These are phyloP conservation scores for Piliocolobus tephrosceles DNA, from an alignment of 2,113 vertebrate species.

Conservation along the genomic window DNA sequence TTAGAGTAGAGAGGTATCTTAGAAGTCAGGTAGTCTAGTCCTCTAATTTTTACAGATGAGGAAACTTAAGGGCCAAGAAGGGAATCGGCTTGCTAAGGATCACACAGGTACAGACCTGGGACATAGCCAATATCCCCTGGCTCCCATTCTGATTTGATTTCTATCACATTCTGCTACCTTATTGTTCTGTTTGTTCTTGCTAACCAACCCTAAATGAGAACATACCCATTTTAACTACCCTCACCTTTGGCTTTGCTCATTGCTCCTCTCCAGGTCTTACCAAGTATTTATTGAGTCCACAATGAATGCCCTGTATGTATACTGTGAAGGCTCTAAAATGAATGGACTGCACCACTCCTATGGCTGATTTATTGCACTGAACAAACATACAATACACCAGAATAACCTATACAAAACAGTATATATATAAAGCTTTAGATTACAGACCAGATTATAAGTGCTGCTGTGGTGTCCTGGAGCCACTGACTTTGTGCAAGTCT, in stretches of 20 bases:
- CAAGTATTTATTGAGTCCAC: not conserved
- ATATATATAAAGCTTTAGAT: not conserved
- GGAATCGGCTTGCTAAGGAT: not conserved
- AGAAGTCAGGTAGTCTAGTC: not conserved
- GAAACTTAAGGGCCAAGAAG: not conserved
- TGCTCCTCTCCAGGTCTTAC: not conserved
- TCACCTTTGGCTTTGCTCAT: slow-evolving; percentile 8
- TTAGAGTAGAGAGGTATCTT: not conserved
- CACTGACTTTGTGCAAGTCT: not conserved
- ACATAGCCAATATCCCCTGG: not conserved
- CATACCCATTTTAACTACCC: not conserved
- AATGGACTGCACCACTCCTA: not conserved
- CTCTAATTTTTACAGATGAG: not conserved
- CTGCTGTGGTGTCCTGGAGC: not conserved
- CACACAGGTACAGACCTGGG: not conserved
- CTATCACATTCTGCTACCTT: not conserved
- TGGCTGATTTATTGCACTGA: not conserved
- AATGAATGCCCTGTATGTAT: not conserved
- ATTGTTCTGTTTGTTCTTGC: slow-evolving; percentile 36
- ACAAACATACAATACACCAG: not conserved
- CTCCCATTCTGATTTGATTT: slow-evolving; percentile 39
- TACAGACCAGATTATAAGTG: not conserved
- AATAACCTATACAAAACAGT: not conserved
- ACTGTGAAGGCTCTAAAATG: not conserved
- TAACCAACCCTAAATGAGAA: not conserved